phyloP scores from a whole-genome alignment of 2,888 invertebrate species.

The Lingula anatina region DNA sequence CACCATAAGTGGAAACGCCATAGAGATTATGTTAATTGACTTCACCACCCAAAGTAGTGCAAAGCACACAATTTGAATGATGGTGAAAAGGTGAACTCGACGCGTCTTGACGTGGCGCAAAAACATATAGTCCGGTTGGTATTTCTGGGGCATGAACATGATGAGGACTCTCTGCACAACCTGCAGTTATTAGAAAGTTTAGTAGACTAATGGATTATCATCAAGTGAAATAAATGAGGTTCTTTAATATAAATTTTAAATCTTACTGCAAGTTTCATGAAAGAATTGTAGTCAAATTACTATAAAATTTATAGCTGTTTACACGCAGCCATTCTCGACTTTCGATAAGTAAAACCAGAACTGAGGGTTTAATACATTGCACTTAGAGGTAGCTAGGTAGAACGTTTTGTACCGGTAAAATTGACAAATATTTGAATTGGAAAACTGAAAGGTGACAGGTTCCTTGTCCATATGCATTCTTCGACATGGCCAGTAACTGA shows the following conservation, averaged over 20 bases:
- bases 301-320: neutral
- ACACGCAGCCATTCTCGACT: neutral
- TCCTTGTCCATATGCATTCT: no score
- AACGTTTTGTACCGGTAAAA: neutral
- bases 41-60: conserved; percentile 51
- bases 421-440: neutral
- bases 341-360: neutral
- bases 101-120: conserved; percentile 91
- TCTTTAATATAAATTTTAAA: no score
- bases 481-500: no score
- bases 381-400: neutral
- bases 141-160: conserved; percentile 96
- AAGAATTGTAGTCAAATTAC: no score
- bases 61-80: conserved; percentile 51
- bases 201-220: neutral
- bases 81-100: conserved; percentile 58
- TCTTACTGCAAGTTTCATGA: no score
- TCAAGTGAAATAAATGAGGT: no score
- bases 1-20: conserved; percentile 91
- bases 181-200: no score
- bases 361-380: no score
- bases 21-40: conserved; percentile 86
- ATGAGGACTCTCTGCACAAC: conserved; percentile 92
- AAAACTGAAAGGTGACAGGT: no score
- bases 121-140: conserved; percentile 97